phyloP scores from a whole-genome alignment of 2,113 vertebrate species.

The Phylloscopus trochilus region DNA sequence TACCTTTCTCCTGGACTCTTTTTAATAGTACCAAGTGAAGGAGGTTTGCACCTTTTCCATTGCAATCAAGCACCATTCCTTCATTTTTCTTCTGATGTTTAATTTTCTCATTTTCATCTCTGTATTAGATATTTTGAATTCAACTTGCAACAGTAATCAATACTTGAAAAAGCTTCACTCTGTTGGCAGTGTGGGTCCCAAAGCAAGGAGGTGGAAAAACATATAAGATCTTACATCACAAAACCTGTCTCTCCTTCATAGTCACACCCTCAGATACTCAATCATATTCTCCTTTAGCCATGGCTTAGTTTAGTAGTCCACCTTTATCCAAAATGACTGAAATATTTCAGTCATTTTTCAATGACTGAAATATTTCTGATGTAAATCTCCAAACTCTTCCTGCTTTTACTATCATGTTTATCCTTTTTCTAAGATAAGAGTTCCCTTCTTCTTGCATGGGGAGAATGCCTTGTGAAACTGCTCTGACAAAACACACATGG shows the following conservation, averaged over 20 bases:
- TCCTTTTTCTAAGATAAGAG: background rate
- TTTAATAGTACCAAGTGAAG: background rate
- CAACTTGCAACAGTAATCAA: background rate
- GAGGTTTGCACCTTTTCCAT: background rate
- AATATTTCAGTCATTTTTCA: no score
- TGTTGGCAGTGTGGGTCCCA: background rate
- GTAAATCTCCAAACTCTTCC: background rate
- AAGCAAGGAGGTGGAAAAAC: background rate
- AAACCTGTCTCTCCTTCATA: background rate
- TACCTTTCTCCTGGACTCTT: background rate
- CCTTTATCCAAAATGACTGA: background rate
- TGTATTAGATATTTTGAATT: background rate
- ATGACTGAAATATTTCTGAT: background rate
- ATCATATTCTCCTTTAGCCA: background rate
- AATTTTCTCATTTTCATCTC: background rate
- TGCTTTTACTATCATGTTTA: background rate
- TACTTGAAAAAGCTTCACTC: background rate
- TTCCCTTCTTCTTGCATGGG: background rate
- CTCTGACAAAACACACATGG: background rate
- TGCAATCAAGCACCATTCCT: background rate
- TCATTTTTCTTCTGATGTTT: background rate
- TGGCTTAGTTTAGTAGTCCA: background rate
- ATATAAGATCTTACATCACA: background rate
- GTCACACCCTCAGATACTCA: background rate
- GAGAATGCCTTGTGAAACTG: accelerated